Conservation (phyloP, 2,888 invertebrate genomes). For the Dinocampus coccinellae region DNA sequence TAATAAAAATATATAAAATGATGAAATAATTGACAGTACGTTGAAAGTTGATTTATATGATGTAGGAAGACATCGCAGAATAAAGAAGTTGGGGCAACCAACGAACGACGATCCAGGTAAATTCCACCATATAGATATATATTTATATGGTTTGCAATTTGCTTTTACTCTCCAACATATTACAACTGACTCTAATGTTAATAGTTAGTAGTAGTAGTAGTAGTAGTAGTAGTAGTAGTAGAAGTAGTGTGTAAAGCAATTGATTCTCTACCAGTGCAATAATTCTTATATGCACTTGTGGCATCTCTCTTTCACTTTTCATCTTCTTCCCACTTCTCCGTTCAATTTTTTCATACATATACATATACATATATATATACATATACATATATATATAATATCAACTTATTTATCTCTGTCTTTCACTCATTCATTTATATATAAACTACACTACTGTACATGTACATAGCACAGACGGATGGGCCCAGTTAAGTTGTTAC, state of each 20-base stretch:
- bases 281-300: not conserved
- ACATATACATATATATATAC: too few relatives aligned
- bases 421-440: too few relatives aligned
- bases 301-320: not conserved
- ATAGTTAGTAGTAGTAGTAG: too few relatives aligned
- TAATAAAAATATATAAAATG: too few relatives aligned
- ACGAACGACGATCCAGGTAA: not conserved
- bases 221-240: not conserved
- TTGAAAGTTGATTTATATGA: not conserved
- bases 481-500: slow-evolving; percentile 43
- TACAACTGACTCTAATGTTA: not conserved
- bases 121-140: not conserved
- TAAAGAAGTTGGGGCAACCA: not conserved
- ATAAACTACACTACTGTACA: not conserved
- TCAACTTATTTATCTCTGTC: too few relatives aligned
- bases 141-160: not conserved
- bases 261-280: not conserved
- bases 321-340: not conserved
- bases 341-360: too few relatives aligned
- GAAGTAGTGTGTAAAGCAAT: not conserved
- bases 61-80: not conserved
- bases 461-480: slow-evolving; percentile 23
- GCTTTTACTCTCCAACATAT: not conserved
- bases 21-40: not conserved
- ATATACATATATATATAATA: not conserved